phyloP scores from a whole-genome alignment of 2,888 invertebrate genomes.

The Drosophila nigritarsus region DNA sequence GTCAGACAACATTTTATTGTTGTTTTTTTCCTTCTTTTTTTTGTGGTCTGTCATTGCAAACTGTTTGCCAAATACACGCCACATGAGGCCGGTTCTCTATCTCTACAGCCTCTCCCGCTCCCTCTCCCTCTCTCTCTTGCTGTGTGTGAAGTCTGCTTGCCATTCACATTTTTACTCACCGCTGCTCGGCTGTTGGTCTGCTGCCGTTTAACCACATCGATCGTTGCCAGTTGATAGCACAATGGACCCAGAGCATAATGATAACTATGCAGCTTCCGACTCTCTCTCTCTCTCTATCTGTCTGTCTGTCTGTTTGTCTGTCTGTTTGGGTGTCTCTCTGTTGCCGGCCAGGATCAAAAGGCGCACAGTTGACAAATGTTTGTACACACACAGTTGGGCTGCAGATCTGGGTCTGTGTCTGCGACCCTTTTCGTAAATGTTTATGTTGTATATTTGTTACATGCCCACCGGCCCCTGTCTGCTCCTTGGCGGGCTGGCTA shows the following conservation, averaged over 20 bases:
- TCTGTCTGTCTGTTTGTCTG: slow-evolving; percentile 29
- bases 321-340: slow-evolving; percentile 24
- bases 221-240: slow-evolving; percentile 77
- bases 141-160: neutral
- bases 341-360: slow-evolving; percentile 79
- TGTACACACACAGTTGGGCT: slow-evolving; percentile 53
- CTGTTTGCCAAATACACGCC: slow-evolving; percentile 74
- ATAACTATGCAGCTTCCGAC: slow-evolving; percentile 78
- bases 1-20: slow-evolving; percentile 29
- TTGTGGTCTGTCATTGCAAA: slow-evolving; percentile 68
- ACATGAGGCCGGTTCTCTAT: slow-evolving; percentile 61
- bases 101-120: slow-evolving; percentile 8
- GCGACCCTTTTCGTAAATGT: slow-evolving; percentile 72
- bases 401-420: slow-evolving; percentile 44
- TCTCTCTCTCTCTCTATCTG: slow-evolving; percentile 18
- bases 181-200: slow-evolving; percentile 12
- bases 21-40: neutral
- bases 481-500: slow-evolving; percentile 31
- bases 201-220: slow-evolving; percentile 73
- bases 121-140: slow-evolving; percentile 10
- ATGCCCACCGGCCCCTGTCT: slow-evolving; percentile 61
- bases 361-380: slow-evolving; percentile 78
- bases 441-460: slow-evolving; percentile 65
- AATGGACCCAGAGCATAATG: slow-evolving; percentile 67
- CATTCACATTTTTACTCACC: slow-evolving; percentile 10